phyloP scores from a whole-genome alignment of 35 echinoderm and acorn worm species.

The Nesometra sesokonis region DNA sequence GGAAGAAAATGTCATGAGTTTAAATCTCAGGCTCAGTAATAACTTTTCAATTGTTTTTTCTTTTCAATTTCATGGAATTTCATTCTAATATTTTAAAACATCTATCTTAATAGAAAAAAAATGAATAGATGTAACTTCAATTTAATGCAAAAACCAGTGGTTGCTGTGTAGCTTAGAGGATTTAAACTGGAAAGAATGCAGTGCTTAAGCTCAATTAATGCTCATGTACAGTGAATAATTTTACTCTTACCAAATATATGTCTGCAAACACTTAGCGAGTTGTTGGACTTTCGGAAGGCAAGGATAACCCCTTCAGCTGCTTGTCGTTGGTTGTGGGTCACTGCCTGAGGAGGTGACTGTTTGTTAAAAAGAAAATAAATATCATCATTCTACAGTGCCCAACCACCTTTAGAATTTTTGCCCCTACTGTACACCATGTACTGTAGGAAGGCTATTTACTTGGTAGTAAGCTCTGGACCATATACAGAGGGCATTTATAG shows the following conservation, averaged over 20 bases:
- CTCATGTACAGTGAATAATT: neutral
- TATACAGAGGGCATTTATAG: no score
- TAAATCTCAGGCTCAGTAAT: no score
- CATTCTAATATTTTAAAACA: no score
- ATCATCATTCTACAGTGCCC: neutral
- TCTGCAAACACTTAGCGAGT: conserved; percentile 65
- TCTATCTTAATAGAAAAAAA: no score
- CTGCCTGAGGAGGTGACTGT: conserved; percentile 66
- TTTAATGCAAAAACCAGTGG: no score
- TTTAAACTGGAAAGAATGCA: neutral
- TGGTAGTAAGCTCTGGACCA: neutral
- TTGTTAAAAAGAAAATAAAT: neutral
- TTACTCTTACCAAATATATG: conserved; percentile 68
- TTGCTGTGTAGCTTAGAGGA: no score
- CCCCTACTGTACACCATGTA: neutral
- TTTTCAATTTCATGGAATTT: no score
- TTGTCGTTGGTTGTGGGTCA: conserved; percentile 69
- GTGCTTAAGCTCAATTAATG: neutral
- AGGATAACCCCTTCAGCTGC: conserved; percentile 75
- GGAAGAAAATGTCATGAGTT: no score
- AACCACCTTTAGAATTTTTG: neutral
- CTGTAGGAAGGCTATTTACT: neutral
- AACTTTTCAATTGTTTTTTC: no score
- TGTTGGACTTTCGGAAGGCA: conserved; percentile 54
- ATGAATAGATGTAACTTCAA: no score